Percentiles rank a stretch among this genome's conserved stretches.
These are phyloP conservation scores for Andinoacara biseriatus DNA, from an alignment of 2,113 vertebrate species.

Conservation along the genomic window DNA sequence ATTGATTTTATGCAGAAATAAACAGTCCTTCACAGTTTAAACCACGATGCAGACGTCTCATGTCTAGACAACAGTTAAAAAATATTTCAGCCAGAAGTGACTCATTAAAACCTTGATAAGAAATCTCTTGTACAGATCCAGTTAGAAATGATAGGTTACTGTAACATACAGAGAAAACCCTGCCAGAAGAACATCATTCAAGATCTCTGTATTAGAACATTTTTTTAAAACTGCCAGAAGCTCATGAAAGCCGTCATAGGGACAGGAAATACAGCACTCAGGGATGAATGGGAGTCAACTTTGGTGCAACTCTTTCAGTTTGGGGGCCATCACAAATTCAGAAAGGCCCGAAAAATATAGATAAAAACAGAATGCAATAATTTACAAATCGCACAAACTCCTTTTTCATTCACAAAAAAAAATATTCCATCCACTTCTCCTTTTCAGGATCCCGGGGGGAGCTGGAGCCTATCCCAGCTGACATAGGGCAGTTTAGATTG, in stretches of 20 bases:
- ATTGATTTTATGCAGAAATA: slow-evolving; percentile 27
- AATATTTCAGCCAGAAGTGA: slow-evolving; percentile 4
- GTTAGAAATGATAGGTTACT: slow-evolving; percentile 15
- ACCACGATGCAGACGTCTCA: slow-evolving; percentile 11
- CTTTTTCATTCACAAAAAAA: background rate
- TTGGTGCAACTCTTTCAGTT: background rate
- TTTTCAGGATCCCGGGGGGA: too few relatives aligned
- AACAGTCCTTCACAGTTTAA: background rate
- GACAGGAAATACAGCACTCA: background rate
- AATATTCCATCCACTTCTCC: background rate
- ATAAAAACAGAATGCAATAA: background rate
- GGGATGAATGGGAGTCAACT: background rate
- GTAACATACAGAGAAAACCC: background rate
- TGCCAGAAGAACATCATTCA: background rate
- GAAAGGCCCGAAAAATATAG: background rate
- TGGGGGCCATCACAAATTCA: background rate
- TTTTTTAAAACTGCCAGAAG: background rate
- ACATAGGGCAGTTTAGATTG: too few relatives aligned
- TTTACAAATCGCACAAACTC: background rate
- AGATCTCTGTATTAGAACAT: background rate
- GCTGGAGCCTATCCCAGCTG: too few relatives aligned
- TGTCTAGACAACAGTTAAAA: slow-evolving; percentile 14
- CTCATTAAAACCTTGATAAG: slow-evolving; percentile 16
- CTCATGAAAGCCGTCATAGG: background rate
- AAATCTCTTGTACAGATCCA: slow-evolving; percentile 13